Evolutionary conservation across 1,140 invertebrate species (phyloP).

Genomic region (Orchesella cincta): DNA sequence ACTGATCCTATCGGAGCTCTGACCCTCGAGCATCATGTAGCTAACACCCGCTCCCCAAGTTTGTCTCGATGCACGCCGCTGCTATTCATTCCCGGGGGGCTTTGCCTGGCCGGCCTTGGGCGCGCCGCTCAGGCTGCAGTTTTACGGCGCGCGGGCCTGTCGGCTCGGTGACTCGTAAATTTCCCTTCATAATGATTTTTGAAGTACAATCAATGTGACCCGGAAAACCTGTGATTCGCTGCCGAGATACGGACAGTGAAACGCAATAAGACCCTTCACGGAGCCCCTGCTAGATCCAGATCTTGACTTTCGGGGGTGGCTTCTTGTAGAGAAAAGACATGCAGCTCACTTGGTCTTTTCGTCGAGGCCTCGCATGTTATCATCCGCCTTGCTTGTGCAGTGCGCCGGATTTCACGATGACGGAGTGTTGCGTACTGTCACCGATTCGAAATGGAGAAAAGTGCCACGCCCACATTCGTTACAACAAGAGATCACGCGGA

Average conservation of each 20-base stretch:
- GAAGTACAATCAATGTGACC: slow-evolving; percentile 50
- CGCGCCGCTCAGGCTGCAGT: no score
- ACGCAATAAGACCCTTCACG: slow-evolving; percentile 49
- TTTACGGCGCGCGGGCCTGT: slow-evolving; percentile 42
- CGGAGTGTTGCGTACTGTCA: background rate
- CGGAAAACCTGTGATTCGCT: slow-evolving; percentile 50
- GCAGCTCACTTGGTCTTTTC: background rate
- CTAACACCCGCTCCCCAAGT: no score
- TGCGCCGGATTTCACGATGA: background rate
- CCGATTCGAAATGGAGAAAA: background rate
- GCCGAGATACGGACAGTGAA: slow-evolving; percentile 50
- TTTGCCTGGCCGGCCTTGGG: no score
- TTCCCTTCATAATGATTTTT: slow-evolving; percentile 34
- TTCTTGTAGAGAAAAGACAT: background rate
- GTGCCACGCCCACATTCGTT: background rate
- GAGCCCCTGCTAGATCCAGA: slow-evolving; percentile 20
- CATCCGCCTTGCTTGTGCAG: background rate
- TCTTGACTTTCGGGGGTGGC: background rate
- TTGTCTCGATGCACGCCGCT: no score
- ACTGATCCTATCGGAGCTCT: no score
- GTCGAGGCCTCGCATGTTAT: background rate
- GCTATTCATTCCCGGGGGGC: no score
- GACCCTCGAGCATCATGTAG: no score
- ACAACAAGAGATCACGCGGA: background rate
- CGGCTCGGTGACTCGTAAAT: slow-evolving; percentile 48